These are phyloP conservation scores for Leptopilina syphax DNA, from an alignment of 2,888 invertebrate species.

Conservation along the genomic window DNA sequence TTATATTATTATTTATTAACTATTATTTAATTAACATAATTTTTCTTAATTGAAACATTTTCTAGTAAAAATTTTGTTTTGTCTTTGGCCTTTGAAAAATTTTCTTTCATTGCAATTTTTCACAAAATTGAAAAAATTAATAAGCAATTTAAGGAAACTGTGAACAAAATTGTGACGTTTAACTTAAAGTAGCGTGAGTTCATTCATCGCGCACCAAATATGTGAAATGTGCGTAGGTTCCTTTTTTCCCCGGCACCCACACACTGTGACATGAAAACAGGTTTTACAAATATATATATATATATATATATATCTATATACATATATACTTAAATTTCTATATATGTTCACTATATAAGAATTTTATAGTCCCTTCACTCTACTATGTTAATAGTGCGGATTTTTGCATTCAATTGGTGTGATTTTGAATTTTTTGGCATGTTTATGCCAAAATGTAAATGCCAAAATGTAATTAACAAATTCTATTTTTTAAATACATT, in stretches of 20 bases:
- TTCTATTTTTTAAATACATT: not conserved
- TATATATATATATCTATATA: slow-evolving; percentile 4
- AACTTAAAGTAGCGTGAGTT: slow-evolving; percentile 35
- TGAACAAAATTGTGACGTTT: slow-evolving; percentile 18
- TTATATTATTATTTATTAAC: no score
- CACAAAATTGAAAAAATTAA: not conserved
- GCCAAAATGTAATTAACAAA: not conserved
- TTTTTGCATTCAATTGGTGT: slow-evolving; percentile 39
- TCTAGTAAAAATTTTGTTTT: no score
- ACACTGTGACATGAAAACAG: slow-evolving; percentile 48
- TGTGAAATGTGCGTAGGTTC: slow-evolving; percentile 51
- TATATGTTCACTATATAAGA: slow-evolving; percentile 31
- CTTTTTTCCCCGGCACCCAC: slow-evolving; percentile 54
- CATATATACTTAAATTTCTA: not conserved
- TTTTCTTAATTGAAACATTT: no score
- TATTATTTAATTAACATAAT: no score
- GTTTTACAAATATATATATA: slow-evolving; percentile 51
- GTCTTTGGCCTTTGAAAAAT: no score
- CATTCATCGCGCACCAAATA: slow-evolving; percentile 46
- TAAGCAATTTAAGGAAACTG: slow-evolving; percentile 19
- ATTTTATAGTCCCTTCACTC: slow-evolving; percentile 50
- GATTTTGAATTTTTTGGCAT: not conserved
- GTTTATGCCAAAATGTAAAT: no score
- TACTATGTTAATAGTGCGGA: slow-evolving; percentile 46
- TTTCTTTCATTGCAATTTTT: no score